Percentiles rank a stretch among this genome's conserved stretches.
Conservation (phyloP, 2,888 invertebrate genomes). For the Cordilura impudica region DNA sequence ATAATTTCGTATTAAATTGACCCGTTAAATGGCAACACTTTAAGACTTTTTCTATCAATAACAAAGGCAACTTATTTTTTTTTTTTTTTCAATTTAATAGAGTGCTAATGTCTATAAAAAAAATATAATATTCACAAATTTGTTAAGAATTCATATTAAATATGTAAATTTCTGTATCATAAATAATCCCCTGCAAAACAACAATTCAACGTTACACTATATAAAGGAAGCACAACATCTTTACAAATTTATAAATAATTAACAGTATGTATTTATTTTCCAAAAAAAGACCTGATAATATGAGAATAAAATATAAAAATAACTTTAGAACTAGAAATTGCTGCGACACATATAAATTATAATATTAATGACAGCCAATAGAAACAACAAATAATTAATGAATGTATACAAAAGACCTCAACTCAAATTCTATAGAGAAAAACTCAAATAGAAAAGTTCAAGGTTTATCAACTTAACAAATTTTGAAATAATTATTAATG, state of each 20-base stretch:
- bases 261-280: not conserved
- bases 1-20: too few relatives aligned
- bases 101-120: too few relatives aligned
- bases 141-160: constrained; percentile 25
- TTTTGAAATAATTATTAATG: constrained; percentile 35
- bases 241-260: constrained; percentile 23
- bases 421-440: too few relatives aligned
- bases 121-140: too few relatives aligned
- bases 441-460: constrained; percentile 27
- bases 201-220: not conserved
- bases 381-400: too few relatives aligned
- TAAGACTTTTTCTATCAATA: too few relatives aligned
- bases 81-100: too few relatives aligned
- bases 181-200: not conserved
- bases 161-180: constrained; percentile 14
- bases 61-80: too few relatives aligned
- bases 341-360: too few relatives aligned
- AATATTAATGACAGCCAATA: not conserved
- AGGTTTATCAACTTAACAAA: constrained; percentile 52
- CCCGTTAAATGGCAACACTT: too few relatives aligned
- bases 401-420: not conserved
- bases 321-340: not conserved
- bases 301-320: not conserved
- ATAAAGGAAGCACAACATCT: not conserved
- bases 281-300: too few relatives aligned